Evolutionary conservation across 2,888 invertebrate species (phyloP), one percentile per base, ranked within the genome.

Genomic region (Cataglyphis rosenhaueri): DNA sequence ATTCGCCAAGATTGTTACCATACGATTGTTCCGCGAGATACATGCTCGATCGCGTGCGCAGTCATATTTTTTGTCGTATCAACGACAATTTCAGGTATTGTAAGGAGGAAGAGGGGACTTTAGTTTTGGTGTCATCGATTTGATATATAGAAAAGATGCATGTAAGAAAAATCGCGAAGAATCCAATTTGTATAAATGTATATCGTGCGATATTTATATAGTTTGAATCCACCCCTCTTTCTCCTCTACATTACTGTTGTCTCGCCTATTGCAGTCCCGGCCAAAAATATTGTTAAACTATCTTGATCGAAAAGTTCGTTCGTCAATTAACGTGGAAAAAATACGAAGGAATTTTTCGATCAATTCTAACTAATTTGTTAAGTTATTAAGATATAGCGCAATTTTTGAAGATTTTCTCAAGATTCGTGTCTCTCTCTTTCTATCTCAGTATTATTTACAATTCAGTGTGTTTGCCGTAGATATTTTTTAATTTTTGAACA

Each of bases 381-480:
- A 79, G 32, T 70, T 68, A 57, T n/a, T 59, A 57, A 59, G 35
- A 8, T 57, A 38, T n/a, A 32, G 55, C 55, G 76, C 48, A 76
- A 44, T 32, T 78, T 70, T 59, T 57, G 8, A 70, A 59, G 4
- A 32, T 25, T 75, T 75, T 78, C 41, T 78, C 57, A 68, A 57
- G 21, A 44, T 35, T 44, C n/a, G 68, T 35, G 32, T 75, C 55
- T 52, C 48, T 52, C 5, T 48, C 48, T 48, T 18, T 48, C 8
- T 52, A n/a, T 68, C 71, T 71, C 78, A 79, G 78, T 79, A 79
- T 79, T 79, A 79, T 79, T 79, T 71, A 71, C 59, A 59, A 71
- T 29, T 76, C 55, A 41, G 18, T 32, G 55, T 66, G 55, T 66
- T 76, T 66, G 57, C 18, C 12, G 70, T 35, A 70, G 15, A 38